Evolutionary conservation across 2,113 vertebrate genomes (phyloP), one percentile per base, ranked within the genome.

Genomic region (Scalopus aquaticus): DNA sequence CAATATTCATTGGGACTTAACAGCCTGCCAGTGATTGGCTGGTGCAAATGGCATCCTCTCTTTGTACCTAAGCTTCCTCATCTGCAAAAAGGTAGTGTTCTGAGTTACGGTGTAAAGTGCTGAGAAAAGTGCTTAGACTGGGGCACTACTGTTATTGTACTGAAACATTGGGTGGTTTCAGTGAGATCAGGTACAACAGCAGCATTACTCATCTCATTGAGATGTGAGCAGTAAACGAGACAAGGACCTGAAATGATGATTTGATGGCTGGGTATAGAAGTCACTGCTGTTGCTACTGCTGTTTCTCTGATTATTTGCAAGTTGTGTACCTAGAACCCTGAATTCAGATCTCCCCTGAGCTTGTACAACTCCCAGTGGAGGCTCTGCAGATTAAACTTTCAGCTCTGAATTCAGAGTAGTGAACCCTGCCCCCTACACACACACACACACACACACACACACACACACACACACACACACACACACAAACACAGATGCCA

Each of bases 361-460:
- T 15, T 11, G 13, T 9, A 2, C 17, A 39, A 9, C 24, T 12
- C 17, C 49, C 28, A 24, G 3, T 0, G 30, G 10, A 70, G 49
- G 6, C 20, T 49, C 73, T 28, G 10, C 8, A 49, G 42, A 24
- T 13, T 44, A 30, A n/a, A 39, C 79, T 58, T 28, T 37, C 44
- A 39, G 56, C 22, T 26, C 20, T 56, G 19, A 58, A 32, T 26
- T 22, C 17, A 3, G 24, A 39, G 56, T 69, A 35, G 13, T 11
- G 56, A 78, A 35, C 3, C n/a, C 3, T 13, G 19, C 4, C 0
- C 3, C 22, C 9, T 24, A 1, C 1, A 5, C 11, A 51, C 3
- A 54, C 19, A 32, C 28, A 72, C 4, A 24, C 3, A 54, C 19
- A 32, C 28, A 72, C 4, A 24, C 3, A 54, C 19, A 32, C 28